Conservation (phyloP, 2,888 invertebrate species). For the Cephus sareptanus region DNA sequence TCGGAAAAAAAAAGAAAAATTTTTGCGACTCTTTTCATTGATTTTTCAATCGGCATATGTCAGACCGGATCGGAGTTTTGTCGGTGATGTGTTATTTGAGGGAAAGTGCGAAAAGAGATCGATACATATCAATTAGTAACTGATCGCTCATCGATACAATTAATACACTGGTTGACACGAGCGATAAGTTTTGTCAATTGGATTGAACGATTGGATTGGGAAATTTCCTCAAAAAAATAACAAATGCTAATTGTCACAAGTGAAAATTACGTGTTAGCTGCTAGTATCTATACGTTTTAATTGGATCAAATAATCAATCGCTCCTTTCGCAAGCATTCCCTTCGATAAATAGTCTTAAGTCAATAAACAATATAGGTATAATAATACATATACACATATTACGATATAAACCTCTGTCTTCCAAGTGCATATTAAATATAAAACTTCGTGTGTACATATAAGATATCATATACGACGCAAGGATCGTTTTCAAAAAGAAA, state of each 20-base stretch:
- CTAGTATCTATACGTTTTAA: not conserved
- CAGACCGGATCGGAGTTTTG: not conserved
- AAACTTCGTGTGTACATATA: slow-evolving; percentile 42
- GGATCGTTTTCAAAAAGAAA: slow-evolving; percentile 13
- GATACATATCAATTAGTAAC: slow-evolving; percentile 1
- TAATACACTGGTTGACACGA: not conserved
- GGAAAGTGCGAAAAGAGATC: slow-evolving; percentile 1
- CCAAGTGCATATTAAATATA: slow-evolving; percentile 59
- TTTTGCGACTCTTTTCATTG: not conserved
- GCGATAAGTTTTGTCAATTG: not conserved
- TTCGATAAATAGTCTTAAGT: not conserved
- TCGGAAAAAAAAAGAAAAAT: too few relatives aligned
- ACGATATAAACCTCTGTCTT: slow-evolving; percentile 64
- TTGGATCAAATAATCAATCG: not conserved
- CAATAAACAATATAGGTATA: slow-evolving; percentile 12
- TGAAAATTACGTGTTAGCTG: not conserved
- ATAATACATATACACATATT: slow-evolving; percentile 30
- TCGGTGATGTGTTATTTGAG: not conserved
- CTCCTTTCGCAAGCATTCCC: slow-evolving; percentile 1
- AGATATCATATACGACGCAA: slow-evolving; percentile 19
- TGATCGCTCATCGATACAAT: not conserved
- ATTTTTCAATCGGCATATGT: not conserved
- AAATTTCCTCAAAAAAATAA: not conserved
- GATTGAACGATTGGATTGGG: not conserved
- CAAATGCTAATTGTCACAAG: not conserved